Percentiles rank a stretch among this genome's conserved stretches.
Evolutionary conservation across 2,888 invertebrate genomes (phyloP).

Genomic region (Spialia ferax): DNA sequence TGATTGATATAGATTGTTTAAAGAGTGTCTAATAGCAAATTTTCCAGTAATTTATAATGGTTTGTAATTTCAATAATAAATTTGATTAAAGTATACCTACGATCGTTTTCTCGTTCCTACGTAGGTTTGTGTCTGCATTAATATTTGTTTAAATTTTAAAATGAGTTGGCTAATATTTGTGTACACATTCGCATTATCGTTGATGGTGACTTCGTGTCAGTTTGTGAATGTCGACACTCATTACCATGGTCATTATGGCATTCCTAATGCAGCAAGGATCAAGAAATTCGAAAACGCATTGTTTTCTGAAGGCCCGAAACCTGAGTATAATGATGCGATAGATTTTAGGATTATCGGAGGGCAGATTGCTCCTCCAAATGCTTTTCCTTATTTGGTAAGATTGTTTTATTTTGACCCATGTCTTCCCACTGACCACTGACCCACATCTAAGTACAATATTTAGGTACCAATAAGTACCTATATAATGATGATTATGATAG

Average conservation of each 20-base stretch:
- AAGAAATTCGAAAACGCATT: neutral
- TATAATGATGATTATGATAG: too few relatives aligned
- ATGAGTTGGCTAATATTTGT: neutral
- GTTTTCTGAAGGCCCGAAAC: neutral
- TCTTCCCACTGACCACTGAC: too few relatives aligned
- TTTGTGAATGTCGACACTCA: neutral
- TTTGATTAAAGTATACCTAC: too few relatives aligned
- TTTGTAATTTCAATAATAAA: too few relatives aligned
- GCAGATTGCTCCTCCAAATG: neutral
- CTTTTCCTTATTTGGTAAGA: neutral
- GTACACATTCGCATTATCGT: too few relatives aligned
- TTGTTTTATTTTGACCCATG: neutral
- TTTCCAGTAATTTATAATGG: too few relatives aligned
- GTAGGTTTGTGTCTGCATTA: too few relatives aligned
- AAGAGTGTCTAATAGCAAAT: too few relatives aligned
- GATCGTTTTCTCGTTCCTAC: too few relatives aligned
- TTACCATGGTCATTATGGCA: neutral
- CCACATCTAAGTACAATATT: too few relatives aligned
- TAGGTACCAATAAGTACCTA: too few relatives aligned
- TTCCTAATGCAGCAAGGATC: neutral
- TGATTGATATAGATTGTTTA: too few relatives aligned
- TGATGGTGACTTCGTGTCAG: neutral
- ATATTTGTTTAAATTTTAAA: neutral
- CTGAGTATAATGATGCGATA: neutral
- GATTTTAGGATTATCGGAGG: constrained; percentile 1